Conservation (phyloP, 1,140 invertebrate species). For the Latrodectus geometricus region DNA sequence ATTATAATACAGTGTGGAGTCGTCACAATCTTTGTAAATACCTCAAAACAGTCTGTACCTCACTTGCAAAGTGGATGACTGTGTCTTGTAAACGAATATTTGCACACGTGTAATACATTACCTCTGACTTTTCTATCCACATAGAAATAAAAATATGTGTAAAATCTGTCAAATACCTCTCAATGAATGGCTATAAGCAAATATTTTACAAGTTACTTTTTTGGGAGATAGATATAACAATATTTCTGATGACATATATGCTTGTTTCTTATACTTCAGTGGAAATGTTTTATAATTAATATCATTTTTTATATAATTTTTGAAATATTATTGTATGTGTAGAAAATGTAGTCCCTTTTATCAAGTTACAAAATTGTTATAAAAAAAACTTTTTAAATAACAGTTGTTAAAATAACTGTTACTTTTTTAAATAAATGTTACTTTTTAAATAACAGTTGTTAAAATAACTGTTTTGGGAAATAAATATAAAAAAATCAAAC, state of each 20-base stretch:
- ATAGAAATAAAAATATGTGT: slow-evolving; percentile 37
- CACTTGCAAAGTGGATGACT: slow-evolving; percentile 59
- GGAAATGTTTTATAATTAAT: too few relatives aligned
- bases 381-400: too few relatives aligned
- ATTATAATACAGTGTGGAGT: not conserved
- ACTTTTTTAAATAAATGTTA: too few relatives aligned
- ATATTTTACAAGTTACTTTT: not conserved
- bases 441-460: too few relatives aligned
- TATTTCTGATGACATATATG: not conserved
- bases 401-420: too few relatives aligned
- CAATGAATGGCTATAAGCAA: not conserved
- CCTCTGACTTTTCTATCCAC: slow-evolving; percentile 41
- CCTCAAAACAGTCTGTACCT: slow-evolving; percentile 52
- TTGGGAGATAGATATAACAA: not conserved
- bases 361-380: too few relatives aligned
- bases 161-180: slow-evolving; percentile 27
- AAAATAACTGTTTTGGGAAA: too few relatives aligned
- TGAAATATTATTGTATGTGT: too few relatives aligned
- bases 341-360: too few relatives aligned
- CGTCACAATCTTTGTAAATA: not conserved
- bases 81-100: slow-evolving; percentile 41
- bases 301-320: too few relatives aligned
- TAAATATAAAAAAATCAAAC: too few relatives aligned
- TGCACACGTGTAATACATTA: slow-evolving; percentile 54
- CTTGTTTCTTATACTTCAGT: too few relatives aligned